Base-by-base conservation (phyloP, 2,888 invertebrate species). In the Priocnemis perturbator region DNA sequence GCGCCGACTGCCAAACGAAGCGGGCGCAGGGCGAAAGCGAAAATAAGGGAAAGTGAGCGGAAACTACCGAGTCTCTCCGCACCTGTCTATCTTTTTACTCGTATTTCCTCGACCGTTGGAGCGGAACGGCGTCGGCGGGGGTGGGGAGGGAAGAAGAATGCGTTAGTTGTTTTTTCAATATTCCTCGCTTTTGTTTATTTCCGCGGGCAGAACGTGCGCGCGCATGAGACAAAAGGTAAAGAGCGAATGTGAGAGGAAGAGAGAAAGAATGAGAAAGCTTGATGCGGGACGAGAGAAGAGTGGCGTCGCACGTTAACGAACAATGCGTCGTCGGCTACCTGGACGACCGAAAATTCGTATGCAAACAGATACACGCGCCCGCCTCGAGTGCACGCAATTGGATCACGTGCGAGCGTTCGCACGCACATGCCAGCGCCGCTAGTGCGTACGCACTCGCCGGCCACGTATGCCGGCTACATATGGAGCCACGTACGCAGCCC, bases 251-350 rank as follows among this genome's bases (percentile, higher is more conserved):
- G 17, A 17, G 17, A 5, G 15, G 3, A 11, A 14, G 50, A 11
- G 4, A 50, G 2, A 14, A 2, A n/a, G 50, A 50, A 5, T 2
- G 4, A 47, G 9, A 26, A 26, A 26, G 26, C 11, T 3, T 11
- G 37, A 11, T 2, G 50, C 5, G 50, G 50, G 9, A n/a, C 47
- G 15, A 50, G 14, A 4, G 17, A 17, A 50, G 37, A 37, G 19
- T 19, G 9, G 50, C 15, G 50, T 19, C 17, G 50, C n/a, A 71
- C 71, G 76, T 77, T 77, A 79, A 75, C 76, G 76, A 67, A 75
- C 71, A 77, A 79, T 75, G 68, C 71, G 68, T 26, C 60, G 15
- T 5, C 26, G 50, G 67, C 71, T 58, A 37, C 63, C 60, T 59
- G 68, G 19, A 57, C 50, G 50, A 55, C 26, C 48, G 60, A 61